A percentile compares a stretch with the other conserved stretches of the same genome.
phyloP scores from a whole-genome alignment of 2,113 vertebrate species.

The Eidolon helvum region DNA sequence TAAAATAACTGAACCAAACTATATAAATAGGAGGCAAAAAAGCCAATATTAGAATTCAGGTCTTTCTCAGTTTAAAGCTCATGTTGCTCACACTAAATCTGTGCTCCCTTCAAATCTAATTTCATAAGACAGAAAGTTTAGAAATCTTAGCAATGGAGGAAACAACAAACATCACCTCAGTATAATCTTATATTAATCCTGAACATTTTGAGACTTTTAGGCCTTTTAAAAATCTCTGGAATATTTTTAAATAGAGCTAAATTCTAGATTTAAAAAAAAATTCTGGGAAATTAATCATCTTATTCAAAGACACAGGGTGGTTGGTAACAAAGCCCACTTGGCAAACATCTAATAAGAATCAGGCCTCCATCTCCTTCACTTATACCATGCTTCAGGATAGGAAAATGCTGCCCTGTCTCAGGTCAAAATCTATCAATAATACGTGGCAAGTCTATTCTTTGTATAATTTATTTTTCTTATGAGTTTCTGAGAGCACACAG shows the following conservation, averaged over 20 bases:
- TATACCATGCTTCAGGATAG: not conserved
- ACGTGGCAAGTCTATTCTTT: not conserved
- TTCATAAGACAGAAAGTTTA: not conserved
- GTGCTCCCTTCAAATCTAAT: not conserved
- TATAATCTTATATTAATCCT: not conserved
- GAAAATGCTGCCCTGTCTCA: not conserved
- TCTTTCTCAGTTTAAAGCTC: not conserved
- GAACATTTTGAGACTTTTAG: not conserved
- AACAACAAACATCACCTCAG: not conserved
- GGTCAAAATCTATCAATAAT: not conserved
- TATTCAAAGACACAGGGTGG: not conserved
- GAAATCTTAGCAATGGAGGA: not conserved
- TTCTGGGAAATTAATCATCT: not conserved
- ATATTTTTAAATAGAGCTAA: constrained; percentile 15
- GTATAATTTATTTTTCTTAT: not conserved
- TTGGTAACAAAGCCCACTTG: not conserved
- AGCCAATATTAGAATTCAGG: not conserved
- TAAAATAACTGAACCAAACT: not conserved
- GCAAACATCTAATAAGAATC: not conserved
- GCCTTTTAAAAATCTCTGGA: not conserved
- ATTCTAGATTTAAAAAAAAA: not conserved
- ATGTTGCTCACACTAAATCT: not conserved
- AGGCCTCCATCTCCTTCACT: not conserved
- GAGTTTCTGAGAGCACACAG: not conserved
- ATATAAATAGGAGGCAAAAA: not conserved